A percentile compares a stretch with the other conserved stretches of the same genome.
Conservation (phyloP, 1,140 invertebrate genomes). For the Drosophila nigromelanica region DNA sequence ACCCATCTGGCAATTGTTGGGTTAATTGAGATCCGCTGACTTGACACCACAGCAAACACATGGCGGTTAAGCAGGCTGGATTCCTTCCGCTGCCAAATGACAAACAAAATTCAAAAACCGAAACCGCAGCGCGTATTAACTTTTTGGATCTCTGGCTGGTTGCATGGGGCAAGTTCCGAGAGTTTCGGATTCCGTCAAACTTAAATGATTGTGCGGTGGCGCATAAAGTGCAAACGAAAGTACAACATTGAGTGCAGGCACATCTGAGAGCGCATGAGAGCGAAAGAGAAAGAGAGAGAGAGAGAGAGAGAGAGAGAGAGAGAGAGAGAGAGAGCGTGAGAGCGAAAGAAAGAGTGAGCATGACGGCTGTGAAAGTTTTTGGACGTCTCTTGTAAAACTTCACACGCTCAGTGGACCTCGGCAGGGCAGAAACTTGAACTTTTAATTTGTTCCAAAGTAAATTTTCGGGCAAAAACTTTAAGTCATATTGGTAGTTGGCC, state of each 20-base stretch:
- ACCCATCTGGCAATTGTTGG: conserved; percentile 34
- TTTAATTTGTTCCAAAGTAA: conserved; percentile 76
- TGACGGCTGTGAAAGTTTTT: conserved; percentile 49
- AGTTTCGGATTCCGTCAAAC: conserved; percentile 59
- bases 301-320: not conserved
- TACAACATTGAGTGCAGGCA: conserved; percentile 64
- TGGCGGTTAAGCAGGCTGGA: conserved; percentile 16
- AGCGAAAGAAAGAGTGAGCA: not conserved
- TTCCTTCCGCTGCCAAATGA: conserved; percentile 41
- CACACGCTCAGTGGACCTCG: conserved; percentile 63
- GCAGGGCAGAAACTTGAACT: conserved; percentile 62
- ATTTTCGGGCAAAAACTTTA: conserved; percentile 64
- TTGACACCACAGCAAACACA: conserved; percentile 29
- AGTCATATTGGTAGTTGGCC: conserved; percentile 58
- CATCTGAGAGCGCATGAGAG: too few relatives aligned
- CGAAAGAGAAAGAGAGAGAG: conserved; percentile 26
- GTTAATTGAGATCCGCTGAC: conserved; percentile 57
- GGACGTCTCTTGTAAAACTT: conserved; percentile 68
- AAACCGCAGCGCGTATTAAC: conserved; percentile 44
- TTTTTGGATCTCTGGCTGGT: conserved; percentile 42
- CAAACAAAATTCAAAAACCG: conserved; percentile 50
- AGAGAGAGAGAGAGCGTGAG: conserved; percentile 4
- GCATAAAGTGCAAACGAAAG: conserved; percentile 71
- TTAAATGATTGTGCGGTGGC: conserved; percentile 76
- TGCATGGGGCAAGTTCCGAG: conserved; percentile 18